Base-by-base conservation (phyloP, 2,888 invertebrate genomes). In the Sylvicola cinctus region DNA sequence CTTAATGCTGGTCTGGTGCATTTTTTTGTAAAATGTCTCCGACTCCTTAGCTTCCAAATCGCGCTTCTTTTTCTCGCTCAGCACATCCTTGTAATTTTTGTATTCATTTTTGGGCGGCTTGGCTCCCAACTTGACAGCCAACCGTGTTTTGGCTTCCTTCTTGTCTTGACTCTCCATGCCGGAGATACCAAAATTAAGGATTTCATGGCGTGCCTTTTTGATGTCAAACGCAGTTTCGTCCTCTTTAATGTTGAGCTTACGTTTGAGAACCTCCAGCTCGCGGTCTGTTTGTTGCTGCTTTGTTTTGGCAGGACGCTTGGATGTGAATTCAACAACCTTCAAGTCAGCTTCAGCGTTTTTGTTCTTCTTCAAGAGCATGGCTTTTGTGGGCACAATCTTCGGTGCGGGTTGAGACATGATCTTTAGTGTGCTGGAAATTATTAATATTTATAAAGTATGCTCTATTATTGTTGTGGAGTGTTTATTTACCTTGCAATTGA, bases 121-220 rank as follows among this genome's bases (percentile, higher is more conserved):
- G 1, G 87, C 87, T 32, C 88, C 88, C 48, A 90, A 65, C 52
- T 75, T 77, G 23, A 88, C 66, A 1, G 81, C 74, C 12, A 79
- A 55, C 4, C 74, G 72, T 29, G 77, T 66, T 61, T 79, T 77
- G n/a, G 81, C 81, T 51, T 78, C 70, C 44, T 73, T 67, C 46
- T 80, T 77, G 47, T 76, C 72, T 8, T 64, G 60, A 3, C 70
- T 61, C 36, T 71, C 65, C 36, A 84, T 71, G 34, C 81, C 83
- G 16, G 70, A 69, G 59, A 81, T 76, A 23, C 83, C 85, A 54
- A 87, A 81, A 48, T 78, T 83, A 6, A 81, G 68, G 4, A 90
- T 68, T 50, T 90, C 88, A 53, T 76, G 74, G 34, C 80, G 66
- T 2, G 78, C 74, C 46, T 63, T 70, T 44, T 79, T 80, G 45